Percentiles rank a stretch among this genome's conserved stretches.
Evolutionary conservation across 2,113 vertebrate species (phyloP).

Genomic region (Romanogobio albipinnatus): DNA sequence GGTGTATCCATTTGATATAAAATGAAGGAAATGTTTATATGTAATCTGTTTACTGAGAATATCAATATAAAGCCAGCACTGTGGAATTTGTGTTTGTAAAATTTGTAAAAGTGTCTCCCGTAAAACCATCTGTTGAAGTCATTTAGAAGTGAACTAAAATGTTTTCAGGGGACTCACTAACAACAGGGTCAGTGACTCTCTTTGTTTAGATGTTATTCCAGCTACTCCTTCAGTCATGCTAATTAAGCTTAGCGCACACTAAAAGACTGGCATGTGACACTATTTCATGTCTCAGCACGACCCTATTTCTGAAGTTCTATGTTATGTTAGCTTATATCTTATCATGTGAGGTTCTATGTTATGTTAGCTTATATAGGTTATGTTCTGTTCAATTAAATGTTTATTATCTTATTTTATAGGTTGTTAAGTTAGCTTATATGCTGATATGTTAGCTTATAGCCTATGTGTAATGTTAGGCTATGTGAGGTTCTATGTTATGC

Average conservation of each 20-base stretch:
- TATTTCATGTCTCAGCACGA: not conserved
- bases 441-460: too few species aligned
- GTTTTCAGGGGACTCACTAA: not conserved
- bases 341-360: not conserved
- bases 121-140: slow-evolving; percentile 20
- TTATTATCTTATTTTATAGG: not conserved
- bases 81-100: slow-evolving; percentile 1
- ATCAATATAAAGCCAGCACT: not conserved
- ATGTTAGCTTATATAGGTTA: not conserved
- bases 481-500: not conserved
- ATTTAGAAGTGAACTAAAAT: slow-evolving; percentile 3
- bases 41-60: not conserved
- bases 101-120: not conserved
- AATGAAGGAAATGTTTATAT: not conserved
- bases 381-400: not conserved
- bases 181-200: not conserved
- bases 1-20: not conserved
- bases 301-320: not conserved
- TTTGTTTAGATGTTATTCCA: not conserved
- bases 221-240: not conserved
- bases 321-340: too few species aligned
- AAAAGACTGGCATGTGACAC: too few species aligned
- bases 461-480: not conserved
- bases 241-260: not conserved
- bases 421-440: not conserved